Base-by-base conservation (phyloP, 1,140 invertebrate species). In the Drosophila mayri region DNA sequence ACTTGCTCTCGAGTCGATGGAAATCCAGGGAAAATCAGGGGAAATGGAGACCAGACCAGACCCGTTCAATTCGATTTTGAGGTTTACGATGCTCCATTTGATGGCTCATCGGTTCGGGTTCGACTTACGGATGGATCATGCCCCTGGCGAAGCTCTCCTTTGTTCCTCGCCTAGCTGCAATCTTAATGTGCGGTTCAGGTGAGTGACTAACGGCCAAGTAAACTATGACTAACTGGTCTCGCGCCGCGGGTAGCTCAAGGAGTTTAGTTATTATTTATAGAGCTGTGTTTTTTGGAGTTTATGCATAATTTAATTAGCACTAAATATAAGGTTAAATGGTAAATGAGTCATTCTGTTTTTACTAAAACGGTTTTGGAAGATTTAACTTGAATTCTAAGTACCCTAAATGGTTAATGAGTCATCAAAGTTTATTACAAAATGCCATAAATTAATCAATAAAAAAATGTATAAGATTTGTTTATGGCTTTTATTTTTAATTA, bases 121-220 rank as follows among this genome's bases (percentile, higher is more conserved):
- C 40, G 40, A 70, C 58, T 50, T 41, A 16, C 28, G 66, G 52
- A 16, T 40, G 66, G 66, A 72, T 71, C 65, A 41, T 72, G 65
- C 50, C 68, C 37, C 65, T 44, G 30, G 37, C n/a, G 11, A 25
- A 25, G 35, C 40, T 59, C 30, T 58, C 35, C 68, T 59, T 72
- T 72, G 66, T 71, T 71, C 43, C 43, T 55, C 40, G 52, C 37
- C 35, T 25, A 25, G 52, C 12, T 64, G 43, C 60, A 43, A 64
- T 76, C 41, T 60, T 73, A 46, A 62, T 61, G 44, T 59, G 67
- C 67, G 65, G 70, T 50, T 54, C 28, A 65, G 60, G 38, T 54
- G 68, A 50, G 43, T 76, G 73, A 76, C 72, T 76, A 76, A 76
- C 72, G 72, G 73, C 52, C 35, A 59, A 28, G 18, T 32, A 72